phyloP scores from a whole-genome alignment of 92 coral and sea anemone species.

The Paramuricea clavata region DNA sequence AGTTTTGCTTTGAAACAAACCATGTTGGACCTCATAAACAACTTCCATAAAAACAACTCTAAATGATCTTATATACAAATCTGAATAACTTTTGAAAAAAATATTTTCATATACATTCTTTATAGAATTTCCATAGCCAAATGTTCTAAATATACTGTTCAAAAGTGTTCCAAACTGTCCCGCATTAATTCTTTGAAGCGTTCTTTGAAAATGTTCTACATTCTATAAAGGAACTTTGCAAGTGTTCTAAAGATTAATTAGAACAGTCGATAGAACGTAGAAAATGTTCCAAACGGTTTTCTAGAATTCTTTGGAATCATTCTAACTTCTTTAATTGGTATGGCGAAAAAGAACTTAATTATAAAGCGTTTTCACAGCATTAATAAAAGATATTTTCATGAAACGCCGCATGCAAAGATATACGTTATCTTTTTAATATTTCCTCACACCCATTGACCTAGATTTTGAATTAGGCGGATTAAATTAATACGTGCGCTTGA shows the following conservation, averaged over 20 bases:
- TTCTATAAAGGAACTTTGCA: too few species aligned
- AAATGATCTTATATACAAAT: too few species aligned
- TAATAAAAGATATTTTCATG: too few species aligned
- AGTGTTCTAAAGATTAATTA: neutral
- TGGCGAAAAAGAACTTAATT: neutral
- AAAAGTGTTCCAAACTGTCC: too few species aligned
- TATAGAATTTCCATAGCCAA: too few species aligned
- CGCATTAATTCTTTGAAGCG: too few species aligned
- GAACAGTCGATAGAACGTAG: neutral
- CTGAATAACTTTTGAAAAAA: too few species aligned
- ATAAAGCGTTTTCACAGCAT: too few species aligned
- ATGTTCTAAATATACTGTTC: too few species aligned
- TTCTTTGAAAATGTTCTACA: neutral
- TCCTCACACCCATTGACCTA: neutral
- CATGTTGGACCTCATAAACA: neutral
- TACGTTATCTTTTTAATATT: neutral
- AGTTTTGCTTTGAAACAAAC: neutral
- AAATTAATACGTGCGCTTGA: neutral
- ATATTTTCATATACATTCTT: too few species aligned
- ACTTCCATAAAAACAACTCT: neutral
- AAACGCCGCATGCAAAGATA: neutral
- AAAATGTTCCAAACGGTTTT: neutral
- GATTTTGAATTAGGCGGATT: neutral
- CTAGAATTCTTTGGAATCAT: neutral
- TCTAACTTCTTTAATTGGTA: neutral